Percentiles rank a stretch among this genome's conserved stretches.
These are phyloP conservation scores for Aegotheles bennettii DNA, from an alignment of 2,113 vertebrate genomes.

Conservation along the genomic window DNA sequence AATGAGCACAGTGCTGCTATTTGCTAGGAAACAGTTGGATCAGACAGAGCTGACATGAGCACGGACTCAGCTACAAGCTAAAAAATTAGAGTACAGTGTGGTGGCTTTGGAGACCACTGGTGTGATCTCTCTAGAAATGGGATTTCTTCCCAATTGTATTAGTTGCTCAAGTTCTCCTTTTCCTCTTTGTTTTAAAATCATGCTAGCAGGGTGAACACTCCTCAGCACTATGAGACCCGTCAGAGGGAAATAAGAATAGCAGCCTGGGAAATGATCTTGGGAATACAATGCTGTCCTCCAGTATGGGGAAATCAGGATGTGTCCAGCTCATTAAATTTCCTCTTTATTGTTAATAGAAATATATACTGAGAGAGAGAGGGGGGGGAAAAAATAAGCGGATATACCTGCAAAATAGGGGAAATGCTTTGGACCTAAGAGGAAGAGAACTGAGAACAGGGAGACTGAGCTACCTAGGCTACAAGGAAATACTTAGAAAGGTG, in stretches of 20 bases:
- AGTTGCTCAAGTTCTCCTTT: not conserved
- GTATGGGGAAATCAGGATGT: not conserved
- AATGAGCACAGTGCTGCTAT: not conserved
- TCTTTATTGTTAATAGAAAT: not conserved
- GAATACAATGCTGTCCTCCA: not conserved
- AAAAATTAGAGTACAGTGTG: not conserved
- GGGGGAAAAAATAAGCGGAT: not conserved
- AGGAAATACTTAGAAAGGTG: not conserved
- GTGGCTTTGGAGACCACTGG: not conserved
- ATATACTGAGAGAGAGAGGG: rapidly evolving
- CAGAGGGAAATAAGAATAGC: not conserved
- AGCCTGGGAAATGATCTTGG: not conserved
- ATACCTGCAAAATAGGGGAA: not conserved
- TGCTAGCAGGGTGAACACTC: not conserved
- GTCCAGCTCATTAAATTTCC: not conserved
- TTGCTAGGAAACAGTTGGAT: not conserved
- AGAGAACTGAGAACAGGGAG: not conserved
- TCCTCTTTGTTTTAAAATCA: not conserved
- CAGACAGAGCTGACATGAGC: not conserved
- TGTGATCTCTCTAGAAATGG: not conserved
- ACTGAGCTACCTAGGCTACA: not conserved
- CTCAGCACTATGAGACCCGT: not conserved
- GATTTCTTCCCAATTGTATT: not conserved
- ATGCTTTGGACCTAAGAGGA: not conserved
- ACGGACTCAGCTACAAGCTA: rapidly evolving